Evolutionary conservation across 2,888 invertebrate genomes (phyloP), one percentile per base, ranked within the genome.

Genomic region (Parnassius orleans): DNA sequence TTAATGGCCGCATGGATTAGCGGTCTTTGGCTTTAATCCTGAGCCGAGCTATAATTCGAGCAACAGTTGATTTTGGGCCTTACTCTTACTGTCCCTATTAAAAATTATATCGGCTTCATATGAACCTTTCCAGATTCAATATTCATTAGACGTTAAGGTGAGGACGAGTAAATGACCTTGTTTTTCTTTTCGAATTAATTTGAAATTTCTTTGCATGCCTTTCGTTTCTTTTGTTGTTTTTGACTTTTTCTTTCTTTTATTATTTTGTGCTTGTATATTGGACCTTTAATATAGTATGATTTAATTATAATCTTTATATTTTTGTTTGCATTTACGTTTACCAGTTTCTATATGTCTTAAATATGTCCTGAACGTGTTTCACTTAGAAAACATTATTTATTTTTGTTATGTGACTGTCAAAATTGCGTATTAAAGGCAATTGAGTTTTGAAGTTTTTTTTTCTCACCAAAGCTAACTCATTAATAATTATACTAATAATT

Each of bases 201-300:
- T 50, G 43, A 54, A 11, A 52, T 41, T 44, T 14, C 41, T 59
- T 15, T 63, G 57, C 60, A 60, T 60, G 60, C 57, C 69, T 66
- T 66, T 70, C 69, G 68, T 70, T 73, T 78, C 76, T 80, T 79
- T 77, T 72, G 69, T 66, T 74, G 69, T 76, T 59, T 15, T 68
- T 70, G 64, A 67, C 51, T 59, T 58, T 68, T 70, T 69, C 79
- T 69, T 73, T 71, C 67, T 68, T 70, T 71, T 70, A 70, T 72
- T 64, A 60, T 67, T 68, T 70, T 63, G 70, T 65, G 72, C 79
- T 86, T 87, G 87, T 88, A 86, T 81, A 83, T 89, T 87, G 89
- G 90, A 89, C 87, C 88, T 87, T 86, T 79, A 14, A n/a, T 24
- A 11, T 43, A 53, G n/a, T 53, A 57, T 57, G 11, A 11, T 63